Evolutionary conservation across 2,113 vertebrate species (phyloP).

Genomic region (Glaucomys volans): DNA sequence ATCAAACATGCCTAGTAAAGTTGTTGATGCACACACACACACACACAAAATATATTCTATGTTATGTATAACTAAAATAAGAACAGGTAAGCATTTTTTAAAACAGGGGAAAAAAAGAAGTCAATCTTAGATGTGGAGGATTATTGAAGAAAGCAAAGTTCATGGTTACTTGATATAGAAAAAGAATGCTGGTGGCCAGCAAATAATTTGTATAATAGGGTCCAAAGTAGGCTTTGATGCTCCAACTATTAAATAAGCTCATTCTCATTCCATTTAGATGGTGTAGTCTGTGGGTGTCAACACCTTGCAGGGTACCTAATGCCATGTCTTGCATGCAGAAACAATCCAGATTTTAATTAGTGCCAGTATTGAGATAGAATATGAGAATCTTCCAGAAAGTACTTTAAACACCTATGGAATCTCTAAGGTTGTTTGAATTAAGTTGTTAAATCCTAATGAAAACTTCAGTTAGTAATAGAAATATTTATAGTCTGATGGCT

Average conservation of each 20-base stretch:
- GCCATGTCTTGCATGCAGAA: neutral
- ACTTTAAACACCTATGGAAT: neutral
- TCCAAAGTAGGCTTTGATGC: neutral
- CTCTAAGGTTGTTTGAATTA: neutral
- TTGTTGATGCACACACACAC: too few relatives aligned
- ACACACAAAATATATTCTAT: too few relatives aligned
- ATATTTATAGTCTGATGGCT: neutral
- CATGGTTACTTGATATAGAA: conserved; percentile 24
- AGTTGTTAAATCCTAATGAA: conserved; percentile 16
- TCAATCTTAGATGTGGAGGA: neutral
- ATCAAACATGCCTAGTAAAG: too few relatives aligned
- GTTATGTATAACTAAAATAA: too few relatives aligned
- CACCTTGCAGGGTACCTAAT: too few relatives aligned
- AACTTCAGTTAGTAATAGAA: neutral
- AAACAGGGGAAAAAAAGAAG: too few relatives aligned
- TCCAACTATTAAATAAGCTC: neutral
- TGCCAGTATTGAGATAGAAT: neutral
- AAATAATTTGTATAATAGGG: neutral
- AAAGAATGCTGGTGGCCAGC: neutral
- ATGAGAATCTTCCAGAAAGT: neutral
- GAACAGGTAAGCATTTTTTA: too few relatives aligned
- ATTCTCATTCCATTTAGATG: neutral
- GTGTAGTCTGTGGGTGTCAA: neutral
- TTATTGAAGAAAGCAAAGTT: conserved; percentile 31
- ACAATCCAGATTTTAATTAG: neutral